Conservation (phyloP, 2,797 vertebrate genomes). For the Dallia pectoralis region DNA sequence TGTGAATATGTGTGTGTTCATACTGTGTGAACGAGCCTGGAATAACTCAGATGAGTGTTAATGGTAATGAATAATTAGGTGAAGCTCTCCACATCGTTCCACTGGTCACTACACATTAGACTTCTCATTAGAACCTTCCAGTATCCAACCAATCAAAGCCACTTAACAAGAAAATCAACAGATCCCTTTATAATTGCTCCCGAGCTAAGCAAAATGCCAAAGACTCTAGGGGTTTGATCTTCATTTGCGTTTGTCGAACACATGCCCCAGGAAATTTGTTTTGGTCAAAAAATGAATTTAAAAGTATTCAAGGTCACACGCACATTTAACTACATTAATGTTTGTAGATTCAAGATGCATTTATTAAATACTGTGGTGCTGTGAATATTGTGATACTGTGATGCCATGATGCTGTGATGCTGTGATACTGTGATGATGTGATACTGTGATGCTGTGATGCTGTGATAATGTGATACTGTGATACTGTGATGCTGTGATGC, state of each 20-base stretch:
- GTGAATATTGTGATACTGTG: too few species aligned
- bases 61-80: conserved; percentile 55
- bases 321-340: neutral
- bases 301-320: conserved; percentile 26
- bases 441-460: neutral
- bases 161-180: conserved; percentile 63
- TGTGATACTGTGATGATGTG: neutral
- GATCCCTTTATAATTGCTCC: conserved; percentile 64
- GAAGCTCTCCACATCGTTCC: conserved; percentile 54
- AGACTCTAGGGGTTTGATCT: conserved; percentile 49
- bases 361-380: conserved; percentile 33
- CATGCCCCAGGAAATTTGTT: conserved; percentile 47
- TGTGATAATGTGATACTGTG: too few species aligned
- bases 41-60: conserved; percentile 42
- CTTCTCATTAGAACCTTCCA: conserved; percentile 53
- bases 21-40: conserved; percentile 11
- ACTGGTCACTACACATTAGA: conserved; percentile 60
- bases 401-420: neutral
- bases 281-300: conserved; percentile 37
- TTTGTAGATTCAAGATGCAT: conserved; percentile 30
- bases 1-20: conserved; percentile 9
- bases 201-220: conserved; percentile 60
- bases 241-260: conserved; percentile 54
- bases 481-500: neutral
- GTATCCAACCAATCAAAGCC: conserved; percentile 55